phyloP scores from a whole-genome alignment of 2,888 invertebrate genomes.

The Tigriopus californicus region DNA sequence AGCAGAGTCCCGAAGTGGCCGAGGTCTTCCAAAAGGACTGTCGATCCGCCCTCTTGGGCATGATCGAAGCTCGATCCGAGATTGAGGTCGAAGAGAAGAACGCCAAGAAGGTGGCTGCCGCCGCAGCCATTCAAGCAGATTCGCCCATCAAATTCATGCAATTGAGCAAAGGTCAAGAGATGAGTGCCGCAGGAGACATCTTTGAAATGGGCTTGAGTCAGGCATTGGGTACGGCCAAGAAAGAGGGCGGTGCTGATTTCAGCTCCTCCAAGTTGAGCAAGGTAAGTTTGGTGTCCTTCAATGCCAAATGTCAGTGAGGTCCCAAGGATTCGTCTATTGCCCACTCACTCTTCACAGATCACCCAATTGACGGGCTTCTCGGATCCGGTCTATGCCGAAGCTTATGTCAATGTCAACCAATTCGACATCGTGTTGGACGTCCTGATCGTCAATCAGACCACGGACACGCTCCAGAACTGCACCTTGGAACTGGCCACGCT shows the following conservation, averaged over 20 bases:
- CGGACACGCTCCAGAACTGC: constrained; percentile 92
- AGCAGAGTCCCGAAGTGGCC: constrained; percentile 20
- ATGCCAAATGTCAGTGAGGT: neutral
- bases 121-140: constrained; percentile 41
- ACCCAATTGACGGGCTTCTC: constrained; percentile 96
- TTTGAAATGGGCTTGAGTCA: constrained; percentile 84
- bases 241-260: constrained; percentile 30
- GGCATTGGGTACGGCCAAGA: constrained; percentile 48
- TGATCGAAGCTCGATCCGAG: constrained; percentile 24
- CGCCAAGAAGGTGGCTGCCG: neutral
- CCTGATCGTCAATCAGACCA: constrained; percentile 91
- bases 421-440: constrained; percentile 97
- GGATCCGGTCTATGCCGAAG: constrained; percentile 98
- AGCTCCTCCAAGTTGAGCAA: constrained; percentile 38
- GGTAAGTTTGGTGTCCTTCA: constrained; percentile 26
- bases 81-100: constrained; percentile 20
- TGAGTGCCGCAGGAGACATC: constrained; percentile 48
- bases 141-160: constrained; percentile 68
- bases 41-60: neutral
- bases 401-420: constrained; percentile 96
- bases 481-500: constrained; percentile 92
- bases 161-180: constrained; percentile 42
- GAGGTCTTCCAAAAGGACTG: neutral
- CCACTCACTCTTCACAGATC: constrained; percentile 33
- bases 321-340: neutral